A percentile compares a stretch with the other conserved stretches of the same genome.
These are phyloP conservation scores for Nephrocerus scutellatus DNA, from an alignment of 2,888 invertebrate species.

Conservation along the genomic window DNA sequence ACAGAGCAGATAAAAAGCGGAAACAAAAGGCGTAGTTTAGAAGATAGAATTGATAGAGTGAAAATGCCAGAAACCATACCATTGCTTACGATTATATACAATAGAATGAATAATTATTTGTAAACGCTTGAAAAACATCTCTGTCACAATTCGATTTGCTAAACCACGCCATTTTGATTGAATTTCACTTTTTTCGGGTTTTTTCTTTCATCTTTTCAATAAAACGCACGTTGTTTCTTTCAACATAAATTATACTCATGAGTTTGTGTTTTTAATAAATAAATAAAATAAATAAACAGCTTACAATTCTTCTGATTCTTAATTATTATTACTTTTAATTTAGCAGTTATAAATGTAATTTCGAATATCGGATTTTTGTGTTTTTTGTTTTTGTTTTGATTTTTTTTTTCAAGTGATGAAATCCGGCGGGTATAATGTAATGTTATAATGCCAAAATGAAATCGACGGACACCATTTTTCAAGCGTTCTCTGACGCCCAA, in stretches of 20 bases:
- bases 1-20: no score
- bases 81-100: no score
- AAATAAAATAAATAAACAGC: constrained; percentile 21
- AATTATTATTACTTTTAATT: constrained; percentile 16
- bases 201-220: background rate
- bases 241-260: no score
- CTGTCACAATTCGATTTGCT: constrained; percentile 6
- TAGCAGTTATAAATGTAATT: constrained; percentile 12
- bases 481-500: constrained; percentile 23
- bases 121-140: constrained; percentile 22
- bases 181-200: no score
- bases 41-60: constrained; percentile 6
- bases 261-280: background rate
- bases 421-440: constrained; percentile 19
- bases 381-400: constrained; percentile 4
- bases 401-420: constrained; percentile 24
- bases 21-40: constrained; percentile 19
- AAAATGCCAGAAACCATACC: constrained; percentile 12
- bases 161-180: constrained; percentile 19
- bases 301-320: constrained; percentile 19
- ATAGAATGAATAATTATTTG: no score
- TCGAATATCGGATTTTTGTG: constrained; percentile 10
- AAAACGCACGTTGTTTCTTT: background rate
- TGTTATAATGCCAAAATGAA: constrained; percentile 9
- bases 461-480: constrained; percentile 22